Percentiles rank a stretch among this genome's conserved stretches.
These are phyloP conservation scores for Karalla daura DNA, from an alignment of 2,797 vertebrate species.

Conservation along the genomic window DNA sequence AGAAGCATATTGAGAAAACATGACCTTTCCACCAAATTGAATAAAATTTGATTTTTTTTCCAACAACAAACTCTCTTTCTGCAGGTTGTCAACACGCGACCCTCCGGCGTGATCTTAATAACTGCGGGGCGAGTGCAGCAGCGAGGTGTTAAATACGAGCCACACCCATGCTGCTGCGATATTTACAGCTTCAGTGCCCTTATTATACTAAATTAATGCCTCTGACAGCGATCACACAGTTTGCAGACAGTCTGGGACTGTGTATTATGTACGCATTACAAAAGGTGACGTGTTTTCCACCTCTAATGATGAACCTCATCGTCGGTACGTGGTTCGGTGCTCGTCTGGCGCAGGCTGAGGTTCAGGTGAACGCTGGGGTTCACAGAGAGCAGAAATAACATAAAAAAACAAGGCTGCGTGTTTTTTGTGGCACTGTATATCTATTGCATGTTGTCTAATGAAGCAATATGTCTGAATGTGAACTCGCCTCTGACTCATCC, in stretches of 20 bases:
- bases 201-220: neutral
- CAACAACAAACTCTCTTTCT: neutral
- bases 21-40: neutral
- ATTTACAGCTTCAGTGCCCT: neutral
- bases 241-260: neutral
- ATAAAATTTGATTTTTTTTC: neutral
- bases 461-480: constrained; percentile 19
- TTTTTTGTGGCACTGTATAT: constrained; percentile 13
- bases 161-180: neutral
- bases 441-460: constrained; percentile 1
- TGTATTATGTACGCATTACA: constrained; percentile 2
- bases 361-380: neutral
- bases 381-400: constrained; percentile 12
- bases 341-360: neutral
- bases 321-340: neutral
- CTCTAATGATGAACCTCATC: neutral
- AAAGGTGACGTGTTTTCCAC: neutral
- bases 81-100: neutral
- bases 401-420: constrained; percentile 7
- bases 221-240: neutral
- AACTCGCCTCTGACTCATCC: constrained; percentile 37
- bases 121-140: neutral
- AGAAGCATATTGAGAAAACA: neutral
- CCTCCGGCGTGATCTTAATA: neutral
- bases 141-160: neutral